A percentile compares a stretch with the other conserved stretches of the same genome.
Evolutionary conservation across 23 tunicate genomes (phyloP).

Genomic region (Trididemnum miniatum): DNA sequence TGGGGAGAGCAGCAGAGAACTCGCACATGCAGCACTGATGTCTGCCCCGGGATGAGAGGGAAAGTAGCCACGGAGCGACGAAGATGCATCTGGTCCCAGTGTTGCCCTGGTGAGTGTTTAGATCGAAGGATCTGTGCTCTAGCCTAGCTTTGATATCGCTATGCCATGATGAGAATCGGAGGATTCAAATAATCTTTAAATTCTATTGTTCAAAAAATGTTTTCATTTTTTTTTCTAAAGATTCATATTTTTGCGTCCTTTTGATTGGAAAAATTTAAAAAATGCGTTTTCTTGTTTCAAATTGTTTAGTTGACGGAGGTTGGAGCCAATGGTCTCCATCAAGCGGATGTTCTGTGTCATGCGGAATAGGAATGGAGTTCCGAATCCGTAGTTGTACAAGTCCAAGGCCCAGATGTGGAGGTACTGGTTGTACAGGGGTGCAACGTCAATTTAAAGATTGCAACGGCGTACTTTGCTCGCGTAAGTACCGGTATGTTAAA

Average conservation of each 20-base stretch:
- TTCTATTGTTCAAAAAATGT: too few relatives aligned
- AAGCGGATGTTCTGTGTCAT: conserved; percentile 58
- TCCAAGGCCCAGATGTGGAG: conserved; percentile 50
- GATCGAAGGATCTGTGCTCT: too few relatives aligned
- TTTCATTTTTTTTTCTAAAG: too few relatives aligned
- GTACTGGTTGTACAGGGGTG: conserved; percentile 29
- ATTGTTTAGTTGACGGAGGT: conserved; percentile 52
- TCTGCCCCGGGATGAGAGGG: conserved; percentile 48
- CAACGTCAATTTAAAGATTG: conserved; percentile 53
- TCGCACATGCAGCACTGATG: conserved; percentile 48
- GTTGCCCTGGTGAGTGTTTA: conserved; percentile 51
- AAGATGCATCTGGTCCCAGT: conserved; percentile 35
- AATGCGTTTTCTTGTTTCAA: too few relatives aligned
- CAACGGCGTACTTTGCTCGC: conserved; percentile 4
- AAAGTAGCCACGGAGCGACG: conserved; percentile 12
- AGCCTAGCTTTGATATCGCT: too few relatives aligned
- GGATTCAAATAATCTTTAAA: too few relatives aligned
- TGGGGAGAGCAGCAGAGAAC: conserved; percentile 42
- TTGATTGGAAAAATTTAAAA: too few relatives aligned
- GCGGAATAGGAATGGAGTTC: conserved; percentile 61
- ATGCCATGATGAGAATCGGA: too few relatives aligned
- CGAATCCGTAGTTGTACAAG: conserved; percentile 49
- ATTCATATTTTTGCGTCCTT: too few relatives aligned
- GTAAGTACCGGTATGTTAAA: conserved; percentile 24
- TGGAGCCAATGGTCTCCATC: conserved; percentile 70